phyloP scores from a whole-genome alignment of 2,113 vertebrate genomes.

The Ginglymostoma cirratum region DNA sequence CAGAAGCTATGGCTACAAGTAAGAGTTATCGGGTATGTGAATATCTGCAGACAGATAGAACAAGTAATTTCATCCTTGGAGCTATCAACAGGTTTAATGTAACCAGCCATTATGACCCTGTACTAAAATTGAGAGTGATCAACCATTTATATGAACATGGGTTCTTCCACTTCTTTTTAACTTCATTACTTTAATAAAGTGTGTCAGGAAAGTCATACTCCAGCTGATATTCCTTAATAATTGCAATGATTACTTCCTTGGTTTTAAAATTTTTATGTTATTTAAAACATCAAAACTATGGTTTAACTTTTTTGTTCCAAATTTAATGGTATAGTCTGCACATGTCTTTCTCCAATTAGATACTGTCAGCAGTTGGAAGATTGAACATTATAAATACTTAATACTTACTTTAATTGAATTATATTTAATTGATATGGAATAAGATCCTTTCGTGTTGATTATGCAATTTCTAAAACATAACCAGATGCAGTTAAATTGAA shows the following conservation, averaged over 20 bases:
- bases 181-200: not conserved
- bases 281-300: not conserved
- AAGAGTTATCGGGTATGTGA: conserved; percentile 40
- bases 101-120: not conserved
- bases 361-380: conserved; percentile 24
- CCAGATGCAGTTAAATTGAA: not conserved
- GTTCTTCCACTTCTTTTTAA: not conserved
- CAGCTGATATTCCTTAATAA: not conserved
- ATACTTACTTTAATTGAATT: conserved; percentile 30
- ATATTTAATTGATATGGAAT: not conserved
- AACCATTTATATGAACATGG: conserved; percentile 17
- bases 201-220: not conserved
- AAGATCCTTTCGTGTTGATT: not conserved
- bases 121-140: not conserved
- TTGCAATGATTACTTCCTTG: not conserved
- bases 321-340: conserved; percentile 5
- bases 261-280: not conserved
- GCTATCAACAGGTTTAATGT: conserved; percentile 41
- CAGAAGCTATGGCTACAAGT: conserved; percentile 40
- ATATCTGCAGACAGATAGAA: conserved; percentile 44
- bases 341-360: conserved; percentile 4
- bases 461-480: conserved; percentile 20
- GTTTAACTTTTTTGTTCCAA: not conserved
- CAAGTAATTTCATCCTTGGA: conserved; percentile 44
- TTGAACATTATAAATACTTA: conserved; percentile 24